Evolutionary conservation across 2,888 invertebrate genomes (phyloP).

Genomic region (Volucella bombylans): DNA sequence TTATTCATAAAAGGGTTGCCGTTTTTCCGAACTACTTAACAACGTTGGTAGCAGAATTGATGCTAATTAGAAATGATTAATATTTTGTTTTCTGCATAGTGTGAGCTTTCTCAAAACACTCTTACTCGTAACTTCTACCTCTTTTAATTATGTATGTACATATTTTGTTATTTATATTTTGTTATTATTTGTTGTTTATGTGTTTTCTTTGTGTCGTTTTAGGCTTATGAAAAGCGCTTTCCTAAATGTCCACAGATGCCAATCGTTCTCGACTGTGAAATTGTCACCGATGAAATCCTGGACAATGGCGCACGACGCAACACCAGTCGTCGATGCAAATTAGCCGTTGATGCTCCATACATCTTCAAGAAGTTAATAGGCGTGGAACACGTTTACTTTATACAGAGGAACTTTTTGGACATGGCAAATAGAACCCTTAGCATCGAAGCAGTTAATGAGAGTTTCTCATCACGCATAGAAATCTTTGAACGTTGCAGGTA

Average conservation of each 20-base stretch:
- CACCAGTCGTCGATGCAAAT: constrained; percentile 92
- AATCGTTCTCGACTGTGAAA: constrained; percentile 93
- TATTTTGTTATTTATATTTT: constrained; percentile 21
- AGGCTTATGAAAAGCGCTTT: constrained; percentile 97
- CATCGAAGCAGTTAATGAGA: constrained; percentile 96
- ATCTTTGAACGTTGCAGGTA: constrained; percentile 92
- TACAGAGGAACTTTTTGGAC: constrained; percentile 94
- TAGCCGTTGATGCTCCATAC: constrained; percentile 97
- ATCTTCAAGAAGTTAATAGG: constrained; percentile 96
- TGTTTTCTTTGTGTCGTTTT: constrained; percentile 77
- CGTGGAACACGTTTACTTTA: constrained; percentile 94
- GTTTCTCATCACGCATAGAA: constrained; percentile 91
- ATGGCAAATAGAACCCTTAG: constrained; percentile 89
- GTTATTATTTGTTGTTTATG: no score
- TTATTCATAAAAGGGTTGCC: not conserved
- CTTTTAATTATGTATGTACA: not conserved
- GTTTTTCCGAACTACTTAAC: not conserved
- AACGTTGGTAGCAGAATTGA: no score
- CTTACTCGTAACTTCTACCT: not conserved
- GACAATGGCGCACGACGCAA: constrained; percentile 90
- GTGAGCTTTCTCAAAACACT: no score
- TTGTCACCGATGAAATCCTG: constrained; percentile 89
- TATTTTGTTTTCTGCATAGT: no score
- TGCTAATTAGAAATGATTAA: no score
- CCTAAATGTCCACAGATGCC: constrained; percentile 97